Base-by-base conservation (phyloP, 2,797 vertebrate genomes). In the Tapirus indicus region DNA sequence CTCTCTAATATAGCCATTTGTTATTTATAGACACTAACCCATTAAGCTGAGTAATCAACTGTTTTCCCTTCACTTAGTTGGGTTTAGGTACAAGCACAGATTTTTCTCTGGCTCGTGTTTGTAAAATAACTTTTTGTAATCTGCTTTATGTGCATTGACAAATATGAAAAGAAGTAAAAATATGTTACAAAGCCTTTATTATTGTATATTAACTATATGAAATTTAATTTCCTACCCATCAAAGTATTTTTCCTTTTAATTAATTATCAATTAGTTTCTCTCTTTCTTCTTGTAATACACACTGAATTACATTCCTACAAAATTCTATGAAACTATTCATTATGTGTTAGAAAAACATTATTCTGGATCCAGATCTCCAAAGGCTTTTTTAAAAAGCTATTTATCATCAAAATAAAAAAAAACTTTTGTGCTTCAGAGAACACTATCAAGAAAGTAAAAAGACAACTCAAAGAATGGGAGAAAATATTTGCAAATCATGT, bases 221-320 rank as follows among this genome's bases (percentile, higher is more conserved):
- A 97, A 98, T 98, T 98, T 98, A 92, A 98, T 98, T 98, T 98
- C 95, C 97, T 98, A 74, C 41, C 80, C 91, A 96, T 96, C 91
- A 98, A 98, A 98, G 98, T 92, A 97, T 94, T 97, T 97, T 71
- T 97, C 87, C 96, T 98, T 97, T 95, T 94, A 92, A 96, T 95
- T 85, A 97, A 68, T 90, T 92, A 68, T 64, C 41, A 71, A 13
- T 79, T 91, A 89, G 44, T 4, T 92, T 82, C 68, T 68, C 64
- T 88, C 95, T 4, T 93, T 92, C 64, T 92, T 90, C 69, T 95
- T 96, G 16, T 95, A 79, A 74, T 93, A 78, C 12, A 79, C 25
- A 74, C 27, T 78, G 41, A 69, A 90, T 94, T 97, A 80, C 52
- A 72, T 95, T 91, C 75, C 56, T 78, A 35, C 18, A 86, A 94